phyloP scores from a whole-genome alignment of 2,888 invertebrate species.

The Rapana venosa region DNA sequence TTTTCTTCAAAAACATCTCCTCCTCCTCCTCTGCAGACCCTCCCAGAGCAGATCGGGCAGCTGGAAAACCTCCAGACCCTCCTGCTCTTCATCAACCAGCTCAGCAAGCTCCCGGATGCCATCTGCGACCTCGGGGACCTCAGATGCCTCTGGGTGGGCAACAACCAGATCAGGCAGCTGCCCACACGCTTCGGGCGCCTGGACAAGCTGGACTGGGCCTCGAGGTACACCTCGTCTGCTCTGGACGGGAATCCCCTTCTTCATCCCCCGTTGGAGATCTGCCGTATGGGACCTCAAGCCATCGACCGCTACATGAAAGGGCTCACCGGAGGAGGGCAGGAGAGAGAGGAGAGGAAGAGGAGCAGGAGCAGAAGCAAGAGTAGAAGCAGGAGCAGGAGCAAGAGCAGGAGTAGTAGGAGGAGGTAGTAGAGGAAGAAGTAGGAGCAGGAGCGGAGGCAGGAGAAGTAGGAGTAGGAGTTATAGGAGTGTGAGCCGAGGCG shows the following conservation, averaged over 20 bases:
- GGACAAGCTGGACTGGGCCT: slow-evolving; percentile 73
- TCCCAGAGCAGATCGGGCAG: slow-evolving; percentile 73
- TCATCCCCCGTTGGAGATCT: slow-evolving; percentile 76
- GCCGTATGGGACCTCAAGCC: slow-evolving; percentile 73
- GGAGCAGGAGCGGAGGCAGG: neutral
- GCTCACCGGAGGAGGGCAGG: slow-evolving; percentile 31
- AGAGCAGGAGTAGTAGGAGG: neutral
- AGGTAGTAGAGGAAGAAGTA: neutral
- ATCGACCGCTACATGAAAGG: slow-evolving; percentile 71
- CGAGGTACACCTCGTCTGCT: slow-evolving; percentile 70
- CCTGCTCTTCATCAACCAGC: slow-evolving; percentile 76
- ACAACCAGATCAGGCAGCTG: slow-evolving; percentile 75
- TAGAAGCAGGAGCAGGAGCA: neutral
- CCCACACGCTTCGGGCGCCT: slow-evolving; percentile 74
- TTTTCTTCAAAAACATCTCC: too few relatives aligned
- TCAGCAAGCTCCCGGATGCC: slow-evolving; percentile 73
- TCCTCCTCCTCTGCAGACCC: slow-evolving; percentile 21
- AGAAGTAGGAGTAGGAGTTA: neutral
- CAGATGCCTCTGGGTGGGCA: slow-evolving; percentile 78
- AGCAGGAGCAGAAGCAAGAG: neutral
- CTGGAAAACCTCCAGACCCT: slow-evolving; percentile 75
- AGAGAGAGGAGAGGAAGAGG: neutral
- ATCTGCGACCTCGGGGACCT: slow-evolving; percentile 76
- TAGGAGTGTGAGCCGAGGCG: neutral
- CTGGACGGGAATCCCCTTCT: slow-evolving; percentile 75